These are phyloP conservation scores for Zonitis immaculata DNA, from an alignment of 2,888 invertebrate genomes.

Conservation along the genomic window DNA sequence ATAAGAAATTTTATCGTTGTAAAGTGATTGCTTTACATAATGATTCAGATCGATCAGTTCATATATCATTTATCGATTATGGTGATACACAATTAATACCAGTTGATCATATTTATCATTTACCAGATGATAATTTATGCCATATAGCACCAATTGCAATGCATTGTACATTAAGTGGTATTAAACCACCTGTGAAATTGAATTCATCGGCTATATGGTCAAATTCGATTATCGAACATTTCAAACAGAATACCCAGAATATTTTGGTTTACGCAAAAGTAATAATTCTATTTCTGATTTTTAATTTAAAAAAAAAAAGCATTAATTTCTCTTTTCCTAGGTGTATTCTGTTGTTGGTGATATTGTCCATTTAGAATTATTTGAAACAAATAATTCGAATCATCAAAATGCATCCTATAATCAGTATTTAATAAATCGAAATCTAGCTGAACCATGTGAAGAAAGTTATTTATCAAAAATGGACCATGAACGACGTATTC, in stretches of 20 bases:
- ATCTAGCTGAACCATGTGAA: constrained; percentile 63
- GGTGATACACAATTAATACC: constrained; percentile 58
- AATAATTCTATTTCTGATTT: no score
- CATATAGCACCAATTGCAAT: constrained; percentile 59
- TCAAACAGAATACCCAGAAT: constrained; percentile 41
- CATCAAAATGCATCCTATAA: constrained; percentile 48
- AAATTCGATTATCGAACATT: constrained; percentile 33
- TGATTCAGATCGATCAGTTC: constrained; percentile 8
- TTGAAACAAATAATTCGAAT: constrained; percentile 33
- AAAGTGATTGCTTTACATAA: constrained; percentile 42
- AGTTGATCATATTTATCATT: constrained; percentile 48
- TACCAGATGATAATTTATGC: constrained; percentile 34
- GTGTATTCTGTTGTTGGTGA: constrained; percentile 77
- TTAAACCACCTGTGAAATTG: constrained; percentile 63
- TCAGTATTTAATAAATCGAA: constrained; percentile 57
- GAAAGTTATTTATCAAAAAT: constrained; percentile 72
- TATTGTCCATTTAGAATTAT: constrained; percentile 64
- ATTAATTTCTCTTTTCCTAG: no score
- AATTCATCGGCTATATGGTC: constrained; percentile 41
- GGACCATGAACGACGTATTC: constrained; percentile 29
- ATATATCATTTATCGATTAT: constrained; percentile 67
- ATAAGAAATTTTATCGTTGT: constrained; percentile 55
- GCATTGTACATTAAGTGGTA: constrained; percentile 64
- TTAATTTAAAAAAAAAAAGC: no score
- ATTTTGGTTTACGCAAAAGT: constrained; percentile 51